A percentile compares a stretch with the other conserved stretches of the same genome.
phyloP scores from a whole-genome alignment of 2,888 invertebrate genomes.

The Metacarcinus magister region DNA sequence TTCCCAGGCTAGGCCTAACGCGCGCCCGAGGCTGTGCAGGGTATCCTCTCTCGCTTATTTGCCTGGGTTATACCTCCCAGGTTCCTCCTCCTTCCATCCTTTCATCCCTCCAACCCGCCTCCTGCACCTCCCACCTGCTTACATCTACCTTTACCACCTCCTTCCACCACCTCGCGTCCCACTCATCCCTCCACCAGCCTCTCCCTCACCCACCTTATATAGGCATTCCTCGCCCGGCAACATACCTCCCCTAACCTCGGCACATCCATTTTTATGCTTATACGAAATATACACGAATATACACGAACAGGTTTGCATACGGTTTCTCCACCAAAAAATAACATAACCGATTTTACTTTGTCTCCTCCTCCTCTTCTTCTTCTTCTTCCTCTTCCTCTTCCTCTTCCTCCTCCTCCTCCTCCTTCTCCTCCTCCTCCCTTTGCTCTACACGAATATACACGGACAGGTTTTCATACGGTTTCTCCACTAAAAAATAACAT shows the following conservation, averaged over 20 bases:
- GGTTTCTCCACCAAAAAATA: neutral
- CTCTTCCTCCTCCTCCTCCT: neutral
- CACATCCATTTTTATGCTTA: constrained; percentile 3
- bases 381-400: too few relatives aligned
- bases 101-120: neutral
- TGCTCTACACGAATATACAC: neutral
- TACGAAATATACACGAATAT: neutral
- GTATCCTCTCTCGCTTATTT: constrained; percentile 47
- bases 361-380: neutral
- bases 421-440: neutral
- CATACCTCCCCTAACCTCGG: neutral
- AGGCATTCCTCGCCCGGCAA: constrained; percentile 21
- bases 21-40: constrained; percentile 42
- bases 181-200: neutral
- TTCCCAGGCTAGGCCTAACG: constrained; percentile 51
- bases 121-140: neutral
- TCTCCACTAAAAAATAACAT: neutral
- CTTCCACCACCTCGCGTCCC: neutral
- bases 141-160: constrained; percentile 6
- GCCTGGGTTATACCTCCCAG: constrained; percentile 40
- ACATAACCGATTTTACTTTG: neutral
- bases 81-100: constrained; percentile 20
- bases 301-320: neutral
- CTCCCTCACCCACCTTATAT: neutral
- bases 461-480: neutral